Evolutionary conservation across 2,113 vertebrate genomes (phyloP), one percentile per base, ranked within the genome.

Genomic region (Oryzias javanicus): DNA sequence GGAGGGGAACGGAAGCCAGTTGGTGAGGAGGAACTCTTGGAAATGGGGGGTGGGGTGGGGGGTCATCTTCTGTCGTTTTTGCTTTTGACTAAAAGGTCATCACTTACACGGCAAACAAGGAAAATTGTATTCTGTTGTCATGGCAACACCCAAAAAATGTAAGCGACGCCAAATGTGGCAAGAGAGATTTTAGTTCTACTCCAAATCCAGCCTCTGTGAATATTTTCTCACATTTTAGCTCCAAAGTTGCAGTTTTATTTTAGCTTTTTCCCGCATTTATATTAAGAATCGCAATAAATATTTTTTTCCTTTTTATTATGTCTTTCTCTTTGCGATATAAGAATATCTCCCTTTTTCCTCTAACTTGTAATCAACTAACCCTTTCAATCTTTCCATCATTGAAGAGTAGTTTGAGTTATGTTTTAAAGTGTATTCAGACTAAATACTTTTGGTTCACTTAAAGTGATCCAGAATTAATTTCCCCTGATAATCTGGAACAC

Each of bases 41-140:
- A 75, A 70, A 80, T 80, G 8, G 3, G 35, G 68, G n/a, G n/a
- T n/a, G n/a, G n/a, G n/a, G n/a, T n/a, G n/a, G n/a, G 78, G 78
- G 67, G 70, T 81, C 60, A 82, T 86, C 82, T 79, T 82, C 78
- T 67, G 16, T 78, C 53, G 42, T 78, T 65, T 72, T 40, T 76
- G 67, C 67, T 51, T 46, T 63, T 58, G 63, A 66, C 64, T 72
- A 48, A 64, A 80, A 78, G 76, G 73, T 60, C 64, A 75, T 69
- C 64, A 79, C 70, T 73, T 64, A 67, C 68, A 77, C 60, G 79
- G 70, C 59, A 65, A 82, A 74, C 55, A 63, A 82, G 74, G 10
- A 70, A 83, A 66, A 70, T 74, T 29, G 48, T 82, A 67, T 82
- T 78, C 64, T 56, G 89, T 89, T 79, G 83, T 75, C 80, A 90